Evolutionary conservation across 2,888 invertebrate genomes (phyloP).

Genomic region (Acleris emargana): DNA sequence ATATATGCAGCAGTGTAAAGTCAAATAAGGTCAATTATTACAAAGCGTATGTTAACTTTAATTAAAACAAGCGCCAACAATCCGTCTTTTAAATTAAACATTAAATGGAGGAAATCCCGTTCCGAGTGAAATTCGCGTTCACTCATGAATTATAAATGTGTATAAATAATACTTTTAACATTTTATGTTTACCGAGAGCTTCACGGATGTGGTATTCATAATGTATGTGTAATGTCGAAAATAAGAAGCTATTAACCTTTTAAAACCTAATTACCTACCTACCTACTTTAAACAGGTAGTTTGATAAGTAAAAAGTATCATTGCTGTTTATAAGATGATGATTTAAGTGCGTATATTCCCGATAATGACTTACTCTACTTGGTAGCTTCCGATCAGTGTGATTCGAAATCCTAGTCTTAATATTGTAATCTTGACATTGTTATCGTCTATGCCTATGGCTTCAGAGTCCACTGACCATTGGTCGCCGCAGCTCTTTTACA

Average conservation of each 20-base stretch:
- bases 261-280: too few relatives aligned
- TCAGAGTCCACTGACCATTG: too few relatives aligned
- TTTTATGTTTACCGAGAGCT: conserved; percentile 14
- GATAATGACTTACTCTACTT: too few relatives aligned
- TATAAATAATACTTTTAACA: conserved; percentile 29
- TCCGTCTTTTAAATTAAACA: conserved; percentile 27
- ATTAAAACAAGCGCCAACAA: conserved; percentile 4
- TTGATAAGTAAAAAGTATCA: background rate
- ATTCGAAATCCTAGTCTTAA: too few relatives aligned
- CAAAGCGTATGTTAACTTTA: conserved; percentile 5
- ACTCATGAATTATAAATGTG: conserved; percentile 29
- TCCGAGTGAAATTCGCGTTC: conserved; percentile 13
- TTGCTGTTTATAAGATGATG: too few relatives aligned
- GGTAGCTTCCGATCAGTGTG: too few relatives aligned
- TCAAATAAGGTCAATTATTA: background rate
- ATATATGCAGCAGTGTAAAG: background rate
- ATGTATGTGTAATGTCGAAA: background rate
- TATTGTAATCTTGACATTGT: too few relatives aligned
- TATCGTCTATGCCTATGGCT: too few relatives aligned
- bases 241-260: too few relatives aligned
- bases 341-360: too few relatives aligned
- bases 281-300: background rate
- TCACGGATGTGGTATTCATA: conserved; percentile 16
- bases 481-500: too few relatives aligned
- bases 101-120: conserved; percentile 24